These are phyloP conservation scores for Stramonita haemastoma DNA, from an alignment of 2,888 invertebrate genomes.

Conservation along the genomic window DNA sequence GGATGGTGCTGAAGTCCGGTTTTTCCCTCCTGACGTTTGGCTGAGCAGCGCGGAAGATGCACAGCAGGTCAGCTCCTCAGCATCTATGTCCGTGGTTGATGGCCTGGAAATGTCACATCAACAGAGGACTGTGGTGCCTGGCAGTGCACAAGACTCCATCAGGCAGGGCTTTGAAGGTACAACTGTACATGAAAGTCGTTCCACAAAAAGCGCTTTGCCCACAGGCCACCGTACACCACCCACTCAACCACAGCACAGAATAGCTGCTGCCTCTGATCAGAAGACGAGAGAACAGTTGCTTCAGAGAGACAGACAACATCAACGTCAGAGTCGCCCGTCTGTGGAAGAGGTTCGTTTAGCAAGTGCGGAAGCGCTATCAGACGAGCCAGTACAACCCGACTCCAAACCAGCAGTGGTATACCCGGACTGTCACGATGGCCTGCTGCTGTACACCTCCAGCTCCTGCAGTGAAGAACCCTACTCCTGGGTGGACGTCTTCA, in stretches of 20 bases:
- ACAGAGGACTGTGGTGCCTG: neutral
- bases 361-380: slow-evolving; percentile 14
- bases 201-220: neutral
- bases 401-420: neutral
- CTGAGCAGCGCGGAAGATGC: neutral
- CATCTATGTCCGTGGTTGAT: neutral
- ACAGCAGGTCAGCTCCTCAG: neutral
- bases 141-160: neutral
- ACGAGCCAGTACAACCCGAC: neutral
- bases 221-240: neutral
- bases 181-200: neutral
- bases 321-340: slow-evolving; percentile 14
- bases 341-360: slow-evolving; percentile 24
- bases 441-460: slow-evolving; percentile 23
- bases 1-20: neutral
- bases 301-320: neutral
- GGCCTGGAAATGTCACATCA: neutral
- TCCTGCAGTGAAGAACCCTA: slow-evolving; percentile 33
- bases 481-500: slow-evolving; percentile 31
- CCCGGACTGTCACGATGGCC: slow-evolving; percentile 34
- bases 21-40: slow-evolving; percentile 24
- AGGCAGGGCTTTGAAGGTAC: neutral
- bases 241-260: neutral
- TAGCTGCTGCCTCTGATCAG: neutral
- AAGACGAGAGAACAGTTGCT: neutral